These are phyloP conservation scores for Sacculina carcini DNA, from an alignment of 2,888 invertebrate genomes.

Conservation along the genomic window DNA sequence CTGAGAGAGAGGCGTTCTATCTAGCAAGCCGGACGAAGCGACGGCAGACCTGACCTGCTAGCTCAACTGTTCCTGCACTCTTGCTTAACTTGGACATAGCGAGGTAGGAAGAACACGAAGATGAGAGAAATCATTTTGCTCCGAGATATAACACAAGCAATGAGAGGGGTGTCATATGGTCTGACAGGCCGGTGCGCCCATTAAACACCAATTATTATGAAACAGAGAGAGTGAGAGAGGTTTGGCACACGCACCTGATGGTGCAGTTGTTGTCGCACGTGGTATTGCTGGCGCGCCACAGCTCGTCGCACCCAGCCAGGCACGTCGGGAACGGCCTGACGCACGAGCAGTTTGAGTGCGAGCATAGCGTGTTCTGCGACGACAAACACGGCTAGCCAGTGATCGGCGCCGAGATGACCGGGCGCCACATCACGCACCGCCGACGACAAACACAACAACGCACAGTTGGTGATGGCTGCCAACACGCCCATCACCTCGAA, in stretches of 20 bases:
- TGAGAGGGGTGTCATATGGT: too few relatives aligned
- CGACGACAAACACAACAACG: slow-evolving; percentile 38
- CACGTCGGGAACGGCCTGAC: slow-evolving; percentile 11
- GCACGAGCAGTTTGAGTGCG: slow-evolving; percentile 9
- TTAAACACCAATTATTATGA: too few relatives aligned
- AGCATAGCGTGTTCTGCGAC: slow-evolving; percentile 11
- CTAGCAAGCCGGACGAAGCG: too few relatives aligned
- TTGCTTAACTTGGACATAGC: too few relatives aligned
- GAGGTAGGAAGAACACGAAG: too few relatives aligned
- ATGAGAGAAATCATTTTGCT: too few relatives aligned
- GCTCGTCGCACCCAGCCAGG: slow-evolving; percentile 12
- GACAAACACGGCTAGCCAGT: slow-evolving; percentile 35
- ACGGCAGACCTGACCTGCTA: too few relatives aligned
- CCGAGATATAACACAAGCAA: too few relatives aligned
- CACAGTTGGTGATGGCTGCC: slow-evolving; percentile 45
- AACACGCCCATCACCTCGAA: slow-evolving; percentile 39
- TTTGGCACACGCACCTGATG: slow-evolving; percentile 11
- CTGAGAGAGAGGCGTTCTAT: too few relatives aligned
- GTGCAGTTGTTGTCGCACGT: slow-evolving; percentile 11
- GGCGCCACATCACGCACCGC: slow-evolving; percentile 27
- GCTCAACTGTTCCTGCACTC: too few relatives aligned
- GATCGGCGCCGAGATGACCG: slow-evolving; percentile 20
- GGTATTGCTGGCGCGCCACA: slow-evolving; percentile 10
- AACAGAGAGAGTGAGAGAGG: slow-evolving; percentile 52
- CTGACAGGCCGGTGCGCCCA: too few relatives aligned